Evolutionary conservation across 2,113 vertebrate species (phyloP).

Genomic region (Gavialis gangeticus): DNA sequence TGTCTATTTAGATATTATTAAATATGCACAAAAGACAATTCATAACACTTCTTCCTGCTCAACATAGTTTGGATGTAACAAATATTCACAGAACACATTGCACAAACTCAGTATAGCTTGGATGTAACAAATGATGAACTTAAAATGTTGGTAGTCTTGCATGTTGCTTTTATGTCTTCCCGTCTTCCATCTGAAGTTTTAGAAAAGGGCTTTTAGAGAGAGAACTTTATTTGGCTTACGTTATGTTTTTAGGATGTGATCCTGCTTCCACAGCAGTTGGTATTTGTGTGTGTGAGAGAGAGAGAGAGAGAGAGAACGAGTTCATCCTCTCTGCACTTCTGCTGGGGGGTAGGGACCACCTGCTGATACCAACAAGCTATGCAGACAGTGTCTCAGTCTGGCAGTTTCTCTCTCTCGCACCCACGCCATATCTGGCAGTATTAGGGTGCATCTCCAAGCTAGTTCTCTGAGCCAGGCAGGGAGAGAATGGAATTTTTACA

Average conservation of each 20-base stretch:
- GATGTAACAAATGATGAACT: not conserved
- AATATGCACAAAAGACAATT: not conserved
- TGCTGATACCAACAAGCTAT: not conserved
- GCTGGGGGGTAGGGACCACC: constrained; percentile 17
- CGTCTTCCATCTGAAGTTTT: not conserved
- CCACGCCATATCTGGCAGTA: accelerated
- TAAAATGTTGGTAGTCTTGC: not conserved
- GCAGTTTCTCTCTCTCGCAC: not conserved
- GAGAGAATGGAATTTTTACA: not conserved
- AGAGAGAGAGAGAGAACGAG: too few relatives aligned
- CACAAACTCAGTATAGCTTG: too few relatives aligned
- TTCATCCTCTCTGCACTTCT: not conserved
- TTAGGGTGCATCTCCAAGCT: accelerated
- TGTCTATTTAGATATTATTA: constrained; percentile 24
- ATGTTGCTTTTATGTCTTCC: not conserved
- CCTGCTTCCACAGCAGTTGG: not conserved
- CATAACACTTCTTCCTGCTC: not conserved
- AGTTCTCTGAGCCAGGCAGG: not conserved
- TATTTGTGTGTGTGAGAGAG: not conserved
- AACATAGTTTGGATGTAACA: constrained; percentile 5
- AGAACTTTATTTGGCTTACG: constrained; percentile 19
- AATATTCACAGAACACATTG: not conserved
- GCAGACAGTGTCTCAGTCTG: not conserved
- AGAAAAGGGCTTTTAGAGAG: not conserved
- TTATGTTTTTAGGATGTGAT: not conserved